Evolutionary conservation across 2,888 invertebrate species (phyloP), one percentile per base, ranked within the genome.

Genomic region (Andrena praecox): DNA sequence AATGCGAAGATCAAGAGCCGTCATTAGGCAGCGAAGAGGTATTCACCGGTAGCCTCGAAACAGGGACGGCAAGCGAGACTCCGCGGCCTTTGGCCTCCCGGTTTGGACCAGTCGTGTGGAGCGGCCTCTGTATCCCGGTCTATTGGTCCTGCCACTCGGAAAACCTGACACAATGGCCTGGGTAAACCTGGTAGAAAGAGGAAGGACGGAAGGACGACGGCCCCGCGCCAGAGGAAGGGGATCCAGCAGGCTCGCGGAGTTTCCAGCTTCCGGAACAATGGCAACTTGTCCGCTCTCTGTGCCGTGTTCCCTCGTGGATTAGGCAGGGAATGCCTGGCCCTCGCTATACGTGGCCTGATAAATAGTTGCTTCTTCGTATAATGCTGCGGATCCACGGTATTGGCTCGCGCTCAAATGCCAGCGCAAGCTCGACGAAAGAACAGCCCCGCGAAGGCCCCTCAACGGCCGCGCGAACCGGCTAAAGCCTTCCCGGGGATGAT

Each of bases 351-450:
- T 78, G 75, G 42, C 62, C 87, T 90, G 89, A 90, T 89, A 90
- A 90, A 90, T 89, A 88, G 88, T 87, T 79, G 81, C 84, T 80
- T 82, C 85, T 85, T 84, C 85, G 85, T 77, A 84, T 89, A 89
- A 89, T 89, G 85, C 83, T 76, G 35, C 67, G 77, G 77, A 75
- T 60, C 56, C 68, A 7, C 50, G 69, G 60, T 74, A 77, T 84
- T 80, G 80, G 67, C 59, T 62, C 48, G 20, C 56, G 42, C 31
- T 73, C 27, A 64, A 73, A 73, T 42, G 29, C 67, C 35, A 8
- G 8, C 5, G 16, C 62, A 33, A n/a, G 62, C 42, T 24, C 35
- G 71, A n/a, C 35, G 76, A 72, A 76, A 69, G 81, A 77, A 72
- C 33, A 27, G 56, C 56, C 10, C 10, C 56, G 4, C 33, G 24